Evolutionary conservation across 1,140 invertebrate genomes (phyloP).

Genomic region (Drosophila watanabei): DNA sequence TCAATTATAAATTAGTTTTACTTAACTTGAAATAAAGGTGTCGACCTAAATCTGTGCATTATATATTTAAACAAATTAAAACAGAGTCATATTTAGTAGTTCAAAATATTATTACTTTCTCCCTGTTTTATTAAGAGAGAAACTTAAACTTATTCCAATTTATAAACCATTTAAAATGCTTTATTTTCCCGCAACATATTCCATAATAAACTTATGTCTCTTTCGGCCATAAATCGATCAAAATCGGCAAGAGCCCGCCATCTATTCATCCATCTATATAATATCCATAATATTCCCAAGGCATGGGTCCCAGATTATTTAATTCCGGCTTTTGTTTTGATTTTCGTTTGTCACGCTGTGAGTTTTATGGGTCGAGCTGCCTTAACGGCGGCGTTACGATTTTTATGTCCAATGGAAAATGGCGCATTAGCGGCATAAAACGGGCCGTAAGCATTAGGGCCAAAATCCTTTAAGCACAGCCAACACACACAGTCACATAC

Average conservation of each 20-base stretch:
- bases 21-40: neutral
- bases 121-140: neutral
- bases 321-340: conserved; percentile 41
- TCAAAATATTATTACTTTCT: too few species aligned
- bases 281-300: conserved; percentile 13
- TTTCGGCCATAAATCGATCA: conserved; percentile 9
- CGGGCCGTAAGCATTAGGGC: conserved; percentile 59
- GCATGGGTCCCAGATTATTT: conserved; percentile 15
- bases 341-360: conserved; percentile 52
- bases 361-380: conserved; percentile 55
- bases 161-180: neutral
- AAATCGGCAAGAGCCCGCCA: conserved; percentile 1
- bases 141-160: too few species aligned
- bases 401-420: conserved; percentile 78
- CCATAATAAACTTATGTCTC: neutral
- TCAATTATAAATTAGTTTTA: neutral
- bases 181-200: neutral
- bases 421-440: conserved; percentile 78
- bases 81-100: too few species aligned
- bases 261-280: conserved; percentile 1
- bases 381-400: conserved; percentile 44
- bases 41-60: too few species aligned
- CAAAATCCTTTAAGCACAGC: conserved; percentile 74
- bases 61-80: too few species aligned
- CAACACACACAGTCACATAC: too few species aligned